These are phyloP conservation scores for Anoura caudifer DNA, from an alignment of 2,113 vertebrate species.

Conservation along the genomic window DNA sequence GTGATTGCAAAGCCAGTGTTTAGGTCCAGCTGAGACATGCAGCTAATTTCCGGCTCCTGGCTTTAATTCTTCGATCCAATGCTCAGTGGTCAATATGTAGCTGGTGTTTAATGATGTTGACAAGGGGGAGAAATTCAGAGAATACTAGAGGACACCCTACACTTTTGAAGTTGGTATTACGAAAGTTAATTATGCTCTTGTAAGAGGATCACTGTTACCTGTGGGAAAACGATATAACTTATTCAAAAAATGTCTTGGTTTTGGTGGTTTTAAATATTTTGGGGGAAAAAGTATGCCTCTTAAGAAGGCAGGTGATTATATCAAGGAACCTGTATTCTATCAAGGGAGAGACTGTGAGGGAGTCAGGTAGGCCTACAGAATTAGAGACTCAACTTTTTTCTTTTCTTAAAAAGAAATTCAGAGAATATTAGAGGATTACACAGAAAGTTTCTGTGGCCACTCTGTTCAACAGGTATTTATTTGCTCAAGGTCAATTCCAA, in stretches of 20 bases:
- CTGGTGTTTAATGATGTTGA: background rate
- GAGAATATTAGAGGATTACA: background rate
- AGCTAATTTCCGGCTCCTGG: background rate
- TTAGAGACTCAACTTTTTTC: background rate
- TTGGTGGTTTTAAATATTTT: background rate
- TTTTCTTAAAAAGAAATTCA: background rate
- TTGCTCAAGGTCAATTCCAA: background rate
- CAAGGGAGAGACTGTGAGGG: background rate
- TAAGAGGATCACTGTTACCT: background rate
- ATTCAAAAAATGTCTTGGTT: background rate
- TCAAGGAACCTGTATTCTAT: background rate
- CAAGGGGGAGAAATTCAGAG: background rate
- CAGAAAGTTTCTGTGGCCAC: background rate
- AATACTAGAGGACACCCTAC: background rate
- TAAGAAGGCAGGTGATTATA: background rate
- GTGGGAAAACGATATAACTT: background rate
- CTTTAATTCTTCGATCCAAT: background rate
- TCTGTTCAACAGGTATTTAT: background rate
- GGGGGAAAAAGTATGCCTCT: background rate
- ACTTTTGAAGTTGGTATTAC: background rate
- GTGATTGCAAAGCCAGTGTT: background rate
- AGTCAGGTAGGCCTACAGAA: background rate
- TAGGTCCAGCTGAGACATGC: background rate
- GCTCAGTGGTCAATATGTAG: background rate
- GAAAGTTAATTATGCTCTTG: background rate